Base-by-base conservation (phyloP, 1,140 invertebrate species). In the Drosophila melanogaster region DNA sequence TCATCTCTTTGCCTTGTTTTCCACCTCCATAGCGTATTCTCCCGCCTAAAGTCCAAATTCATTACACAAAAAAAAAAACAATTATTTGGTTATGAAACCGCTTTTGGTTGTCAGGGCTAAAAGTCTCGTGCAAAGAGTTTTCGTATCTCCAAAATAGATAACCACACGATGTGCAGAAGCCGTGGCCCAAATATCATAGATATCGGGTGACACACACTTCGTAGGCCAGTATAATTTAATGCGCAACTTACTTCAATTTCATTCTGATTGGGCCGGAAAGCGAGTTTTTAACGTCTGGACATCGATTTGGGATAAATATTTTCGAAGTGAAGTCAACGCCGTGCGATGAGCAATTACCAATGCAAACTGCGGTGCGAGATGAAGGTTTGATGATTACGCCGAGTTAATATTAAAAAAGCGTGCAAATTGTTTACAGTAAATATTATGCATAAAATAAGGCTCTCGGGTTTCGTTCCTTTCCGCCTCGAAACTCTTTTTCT, bases 71-170 rank as follows among this genome's bases (percentile, higher is more conserved):
- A 15, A 35, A 17, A 4, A 19, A 65, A 41, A 44, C 62, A 53
- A 55, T 37, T 41, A 49, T 72, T 57, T 56, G 24, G 12, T 55
- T 53, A 44, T n/a, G 17, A 55, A 66, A 26, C 33, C 49, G 8
- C 33, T 26, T 71, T 71, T 47, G 30, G 66, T 35, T 80, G 57
- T 60, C 67, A 79, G 51, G 65, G 74, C 26, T 24, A 40, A 53
- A 44, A 47, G 77, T 80, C 55, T 71, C 71, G 41, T 79, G 72
- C 55, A 56, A 55, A 73, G 41, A 49, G 47, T 49, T 79, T 65
- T 70, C 69, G 71, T 86, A 87, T 87, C 83, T 83, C 2, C 7
- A 50, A 56, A 71, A 79, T 67, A 87, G 83, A 86, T 87, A 86
- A 79, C 40, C 44, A 57, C 47, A 50, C 24, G n/a, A 43, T 43